Conservation (phyloP, 2,113 vertebrate genomes). For the Eurypyga helias region DNA sequence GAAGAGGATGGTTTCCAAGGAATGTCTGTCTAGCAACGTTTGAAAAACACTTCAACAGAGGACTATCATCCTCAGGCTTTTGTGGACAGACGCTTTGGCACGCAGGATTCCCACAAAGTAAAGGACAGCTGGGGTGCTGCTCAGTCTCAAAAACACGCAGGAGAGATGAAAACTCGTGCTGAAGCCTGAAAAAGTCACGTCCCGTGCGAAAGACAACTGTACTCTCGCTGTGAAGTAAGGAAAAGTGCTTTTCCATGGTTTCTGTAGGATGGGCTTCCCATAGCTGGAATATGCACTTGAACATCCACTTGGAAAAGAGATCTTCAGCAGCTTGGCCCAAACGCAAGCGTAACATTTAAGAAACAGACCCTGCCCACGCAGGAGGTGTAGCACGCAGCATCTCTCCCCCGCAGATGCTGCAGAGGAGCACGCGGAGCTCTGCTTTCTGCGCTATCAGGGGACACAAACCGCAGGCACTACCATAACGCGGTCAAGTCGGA, state of each 20-base stretch:
- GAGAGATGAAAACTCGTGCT: not conserved
- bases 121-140: not conserved
- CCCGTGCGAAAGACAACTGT: not conserved
- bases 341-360: not conserved
- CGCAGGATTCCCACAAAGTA: not conserved
- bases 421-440: not conserved
- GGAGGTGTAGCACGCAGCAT: accelerated
- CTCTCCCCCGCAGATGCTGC: not conserved
- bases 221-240: not conserved
- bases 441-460: not conserved
- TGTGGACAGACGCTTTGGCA: not conserved
- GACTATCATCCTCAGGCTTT: not conserved
- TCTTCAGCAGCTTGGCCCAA: not conserved
- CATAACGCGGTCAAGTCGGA: accelerated
- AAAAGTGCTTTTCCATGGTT: not conserved
- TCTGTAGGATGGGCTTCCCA: not conserved
- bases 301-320: not conserved
- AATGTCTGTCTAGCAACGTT: not conserved
- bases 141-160: not conserved
- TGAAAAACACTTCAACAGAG: not conserved
- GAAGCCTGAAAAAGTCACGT: not conserved
- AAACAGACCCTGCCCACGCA: not conserved
- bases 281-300: not conserved
- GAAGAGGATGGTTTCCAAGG: not conserved
- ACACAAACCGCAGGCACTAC: accelerated